phyloP scores from a whole-genome alignment of 2,113 vertebrate species.

The Alligator mississippiensis region DNA sequence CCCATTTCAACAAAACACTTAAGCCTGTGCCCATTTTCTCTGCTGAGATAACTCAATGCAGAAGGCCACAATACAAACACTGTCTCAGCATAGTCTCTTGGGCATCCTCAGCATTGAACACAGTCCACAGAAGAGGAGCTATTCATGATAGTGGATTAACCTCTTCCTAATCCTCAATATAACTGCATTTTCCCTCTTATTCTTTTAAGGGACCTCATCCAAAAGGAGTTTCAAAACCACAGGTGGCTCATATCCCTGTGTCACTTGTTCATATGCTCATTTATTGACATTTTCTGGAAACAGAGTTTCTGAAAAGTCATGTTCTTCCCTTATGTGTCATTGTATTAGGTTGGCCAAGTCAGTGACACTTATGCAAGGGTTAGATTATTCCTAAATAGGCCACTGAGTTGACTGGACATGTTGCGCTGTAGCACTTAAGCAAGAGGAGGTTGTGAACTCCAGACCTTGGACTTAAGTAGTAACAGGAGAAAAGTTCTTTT shows the following conservation, averaged over 20 bases:
- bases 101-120: neutral
- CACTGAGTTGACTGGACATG: too few species aligned
- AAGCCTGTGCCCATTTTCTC: fast-evolving
- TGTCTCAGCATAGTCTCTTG: neutral
- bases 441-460: neutral
- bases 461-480: neutral
- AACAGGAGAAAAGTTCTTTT: neutral
- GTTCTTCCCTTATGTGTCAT: neutral
- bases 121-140: neutral
- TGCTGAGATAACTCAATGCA: neutral
- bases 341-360: neutral
- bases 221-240: neutral
- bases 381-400: too few species aligned
- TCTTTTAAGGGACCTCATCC: neutral
- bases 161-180: neutral
- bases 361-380: fast-evolving
- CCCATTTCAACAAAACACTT: neutral
- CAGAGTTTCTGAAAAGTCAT: too few species aligned
- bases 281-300: neutral
- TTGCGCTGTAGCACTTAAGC: neutral
- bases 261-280: neutral
- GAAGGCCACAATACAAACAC: too few species aligned
- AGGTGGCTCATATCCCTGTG: neutral
- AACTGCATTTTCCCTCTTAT: fast-evolving
- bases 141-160: fast-evolving